These are phyloP conservation scores for Heterohyrax brucei DNA, from an alignment of 2,797 vertebrate species.

Conservation along the genomic window DNA sequence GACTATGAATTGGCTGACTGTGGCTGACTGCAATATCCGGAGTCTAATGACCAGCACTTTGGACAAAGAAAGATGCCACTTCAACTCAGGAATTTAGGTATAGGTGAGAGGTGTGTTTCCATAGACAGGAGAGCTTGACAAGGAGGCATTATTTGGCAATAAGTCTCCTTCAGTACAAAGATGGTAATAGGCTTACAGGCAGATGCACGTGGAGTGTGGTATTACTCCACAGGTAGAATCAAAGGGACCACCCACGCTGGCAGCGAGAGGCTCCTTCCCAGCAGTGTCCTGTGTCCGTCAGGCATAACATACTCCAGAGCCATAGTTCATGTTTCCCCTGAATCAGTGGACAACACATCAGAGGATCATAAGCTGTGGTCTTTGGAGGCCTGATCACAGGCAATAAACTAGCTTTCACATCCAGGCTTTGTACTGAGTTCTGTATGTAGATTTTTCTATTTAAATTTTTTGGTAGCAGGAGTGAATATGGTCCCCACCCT, in stretches of 20 bases:
- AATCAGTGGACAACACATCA: conserved; percentile 10
- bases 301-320: not conserved
- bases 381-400: not conserved
- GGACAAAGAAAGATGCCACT: not conserved
- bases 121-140: not conserved
- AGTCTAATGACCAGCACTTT: not conserved
- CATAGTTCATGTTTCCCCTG: not conserved
- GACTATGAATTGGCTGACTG: not conserved
- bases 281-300: not conserved
- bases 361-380: not conserved
- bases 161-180: not conserved
- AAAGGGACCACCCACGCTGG: not conserved
- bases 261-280: not conserved
- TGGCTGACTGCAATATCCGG: rapidly evolving
- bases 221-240: conserved; percentile 14
- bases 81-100: not conserved
- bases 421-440: not conserved
- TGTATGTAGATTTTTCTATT: not conserved
- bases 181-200: not conserved
- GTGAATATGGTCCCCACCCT: not conserved
- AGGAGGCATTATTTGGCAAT: not conserved
- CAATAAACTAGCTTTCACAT: not conserved
- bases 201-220: not conserved
- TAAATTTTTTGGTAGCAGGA: not conserved
- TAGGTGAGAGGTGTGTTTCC: not conserved